Percentiles rank a stretch among this genome's conserved stretches.
Evolutionary conservation across 1,140 invertebrate species (phyloP).

Genomic region (Halictus rubicundus): DNA sequence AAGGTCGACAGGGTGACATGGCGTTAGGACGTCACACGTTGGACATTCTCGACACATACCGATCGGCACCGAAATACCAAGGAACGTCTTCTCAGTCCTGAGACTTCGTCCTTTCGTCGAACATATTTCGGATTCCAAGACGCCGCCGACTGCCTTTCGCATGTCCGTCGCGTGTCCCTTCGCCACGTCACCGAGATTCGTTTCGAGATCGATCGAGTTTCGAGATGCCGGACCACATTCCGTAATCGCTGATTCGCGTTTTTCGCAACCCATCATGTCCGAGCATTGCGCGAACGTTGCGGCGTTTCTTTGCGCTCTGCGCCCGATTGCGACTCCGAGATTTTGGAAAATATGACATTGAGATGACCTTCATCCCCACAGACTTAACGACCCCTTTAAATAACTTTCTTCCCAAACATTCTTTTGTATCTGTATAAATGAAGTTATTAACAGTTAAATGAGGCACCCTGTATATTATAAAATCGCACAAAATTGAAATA

Average conservation of each 20-base stretch:
- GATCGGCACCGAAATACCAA: slow-evolving; percentile 59
- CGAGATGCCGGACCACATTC: not conserved
- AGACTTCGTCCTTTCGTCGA: slow-evolving; percentile 44
- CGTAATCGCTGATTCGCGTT: not conserved
- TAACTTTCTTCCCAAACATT: no score
- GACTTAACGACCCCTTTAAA: no score
- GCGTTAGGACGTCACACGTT: slow-evolving; percentile 71
- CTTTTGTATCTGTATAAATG: no score
- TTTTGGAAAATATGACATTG: no score
- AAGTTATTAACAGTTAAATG: no score
- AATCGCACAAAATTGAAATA: no score
- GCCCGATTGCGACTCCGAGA: no score
- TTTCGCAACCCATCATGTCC: no score
- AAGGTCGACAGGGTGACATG: slow-evolving; percentile 66
- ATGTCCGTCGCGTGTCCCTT: slow-evolving; percentile 23
- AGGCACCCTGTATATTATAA: no score
- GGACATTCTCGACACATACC: slow-evolving; percentile 73
- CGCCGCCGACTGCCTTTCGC: slow-evolving; percentile 30
- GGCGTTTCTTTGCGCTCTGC: no score
- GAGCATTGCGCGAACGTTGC: no score
- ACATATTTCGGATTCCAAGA: slow-evolving; percentile 70
- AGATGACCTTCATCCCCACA: no score
- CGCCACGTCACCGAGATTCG: slow-evolving; percentile 30
- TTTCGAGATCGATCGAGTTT: slow-evolving; percentile 9
- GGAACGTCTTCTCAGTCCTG: slow-evolving; percentile 41